Evolutionary conservation across 2,113 vertebrate species (phyloP), one percentile per base, ranked within the genome.

Genomic region (Oostethus manadensis): DNA sequence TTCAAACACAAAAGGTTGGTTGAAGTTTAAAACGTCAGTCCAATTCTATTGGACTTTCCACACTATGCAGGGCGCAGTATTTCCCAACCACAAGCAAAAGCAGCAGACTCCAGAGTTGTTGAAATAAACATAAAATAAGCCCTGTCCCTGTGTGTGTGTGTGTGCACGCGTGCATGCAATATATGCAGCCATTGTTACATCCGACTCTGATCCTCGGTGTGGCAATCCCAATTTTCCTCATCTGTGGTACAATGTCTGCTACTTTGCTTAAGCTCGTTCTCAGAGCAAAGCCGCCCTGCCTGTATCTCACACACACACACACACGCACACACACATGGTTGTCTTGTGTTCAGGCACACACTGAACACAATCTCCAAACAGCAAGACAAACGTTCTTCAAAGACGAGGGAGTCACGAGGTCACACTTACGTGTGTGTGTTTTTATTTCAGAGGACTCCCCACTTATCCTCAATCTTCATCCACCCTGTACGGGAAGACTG

Each of bases 191-290:
- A 35, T 62, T 59, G n/a, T 58, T 64, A 47, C 16, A 33, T 51
- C 26, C 51, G 55, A 73, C 40, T 76, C 58, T 70, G 63, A 74
- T 61, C 63, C 64, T 1, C 11, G 23, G 22, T 56, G 23, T 55
- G 33, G 62, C 62, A 75, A 79, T 73, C 74, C 48, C 20, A 69
- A 76, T 58, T 70, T 59, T 60, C 46, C 35, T 44, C n/a, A 53
- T 71, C 51, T 54, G 49, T 64, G 67, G 51, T 61, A 40, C 55
- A 64, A 56, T 38, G 38, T 60, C 22, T 58, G 51, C 71, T 62
- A 56, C 68, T 74, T 76, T 70, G 68, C 61, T 55, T 81, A 68
- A 84, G 70, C 72, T 74, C 63, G 64, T 76, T 81, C 68, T 71
- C 46, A 47, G 44, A 57, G 14, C 59, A 51, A 77, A 73, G 59